Base-by-base conservation (phyloP, 1,140 invertebrate genomes). In the Cataglyphis hispanica region DNA sequence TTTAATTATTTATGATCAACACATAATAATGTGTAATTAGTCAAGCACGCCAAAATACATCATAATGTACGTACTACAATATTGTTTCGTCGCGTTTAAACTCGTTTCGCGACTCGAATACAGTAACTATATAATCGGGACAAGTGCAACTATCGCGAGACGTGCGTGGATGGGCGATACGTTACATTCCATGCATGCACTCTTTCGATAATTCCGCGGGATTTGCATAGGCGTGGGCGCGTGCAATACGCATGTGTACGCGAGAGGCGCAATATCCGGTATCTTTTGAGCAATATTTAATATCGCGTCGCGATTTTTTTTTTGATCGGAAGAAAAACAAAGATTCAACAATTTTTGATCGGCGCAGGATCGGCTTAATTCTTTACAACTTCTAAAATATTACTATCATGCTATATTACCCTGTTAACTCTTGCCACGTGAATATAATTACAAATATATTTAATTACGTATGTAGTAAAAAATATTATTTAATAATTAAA, bases 141-240 rank as follows among this genome's bases (percentile, higher is more conserved):
- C 66, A 81, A 81, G 53, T 81, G 66, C 66, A 81, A 72, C 78
- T 72, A 81, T 81, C 78, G 53, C 78, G 66, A 40, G 53, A 81
- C 78, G 53, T 56, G 76, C 53, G 78, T 81, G 64, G 66, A 81
- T 60, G 78, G 78, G 78, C 66, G 78, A 60, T 81, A 72, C 66
- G 53, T 72, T 72, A 37, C 66, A 81, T 81, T 81, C 78, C 66
- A 56, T 58, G 34, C 64, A 43, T 70, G 69, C 34, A 46, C 61
- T 86, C 70, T 83, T 86, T 86, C 70, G 78, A 86, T 83, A 74
- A 80, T 70, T 80, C 58, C 66, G 85, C 63, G 78, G 60, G 78
- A 70, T 83, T 78, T 86, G 66, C 69, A 74, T 84, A 86, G 74
- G 70, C 72, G 63, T 81, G 46, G 60, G 40, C 61, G 58, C 67